Evolutionary conservation across 2,888 invertebrate species (phyloP), one percentile per base, ranked within the genome.

Genomic region (Horisme vitalbata): DNA sequence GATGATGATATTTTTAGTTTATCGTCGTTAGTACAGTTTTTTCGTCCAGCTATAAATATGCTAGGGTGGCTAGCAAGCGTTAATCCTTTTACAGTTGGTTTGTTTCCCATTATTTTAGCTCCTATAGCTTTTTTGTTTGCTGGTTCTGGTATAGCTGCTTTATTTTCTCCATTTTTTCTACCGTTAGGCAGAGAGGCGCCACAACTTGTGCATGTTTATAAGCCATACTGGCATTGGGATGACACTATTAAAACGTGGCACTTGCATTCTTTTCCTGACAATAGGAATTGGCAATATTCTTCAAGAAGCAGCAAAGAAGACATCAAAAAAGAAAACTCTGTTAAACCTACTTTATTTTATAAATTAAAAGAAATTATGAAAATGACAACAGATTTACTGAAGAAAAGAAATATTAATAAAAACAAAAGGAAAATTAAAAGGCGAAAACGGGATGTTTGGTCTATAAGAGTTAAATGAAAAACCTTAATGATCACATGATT

Each of bases 121-220:
- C 94, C 94, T 0, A 72, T 94, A 32, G 91, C 91, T 0, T 80
- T 94, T 36, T 77, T 93, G 24, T 90, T 94, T 34, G 91, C 92
- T 1, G 91, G 93, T 0, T 91, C 94, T 8, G 91, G 93, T 0
- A 68, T 93, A 9, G 90, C 92, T 0, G 86, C 93, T 0, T 85
- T 93, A 30, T 76, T 94, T 52, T 91, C 93, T 43, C 94, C 93
- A 0, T 94, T 91, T 91, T 89, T 92, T 56, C 81, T 93, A 48
- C 92, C 93, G 0, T 55, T 71, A 6, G 89, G 75, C 1, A 76
- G 90, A 56, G 78, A 86, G 61, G 79, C 86, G 11, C 83, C 87
- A 5, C 76, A 83, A 61, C 45, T 75, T 48, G 68, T 88, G 56
- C 64, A 75, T 61, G 46, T 82, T 1, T 83, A 89, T 47, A 83